Evolutionary conservation across 2,888 invertebrate species (phyloP), one percentile per base, ranked within the genome.

Genomic region (Dioctria rufipes): DNA sequence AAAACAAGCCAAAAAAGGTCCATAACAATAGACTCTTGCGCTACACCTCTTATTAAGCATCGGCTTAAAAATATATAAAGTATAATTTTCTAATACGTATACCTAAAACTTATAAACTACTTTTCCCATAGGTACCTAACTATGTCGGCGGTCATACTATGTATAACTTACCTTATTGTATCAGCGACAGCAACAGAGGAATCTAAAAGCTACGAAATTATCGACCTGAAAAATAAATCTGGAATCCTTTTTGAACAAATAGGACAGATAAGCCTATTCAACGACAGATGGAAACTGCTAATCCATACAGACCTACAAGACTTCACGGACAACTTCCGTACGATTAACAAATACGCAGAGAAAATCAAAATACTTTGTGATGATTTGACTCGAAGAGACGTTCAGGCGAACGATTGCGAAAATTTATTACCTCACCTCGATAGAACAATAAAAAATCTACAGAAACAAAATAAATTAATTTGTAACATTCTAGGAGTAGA

Each of bases 401-500:
- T 63, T 39, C 4, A 63, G 6, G 5, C 37, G n/a, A 13, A 63
- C 5, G 37, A 63, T 3, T 63, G 61, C n/a, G 8, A 13, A 4
- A 6, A 4, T 39, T 39, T 63, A 25, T 4, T 37, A 25, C 39
- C 61, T 63, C 3, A 63, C 5, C 5, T 63, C 4, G 11, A 37
- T 13, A 5, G 3, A 37, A 63, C 61, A 3, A 11, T 63, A 8
- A 39, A 5, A 39, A 37, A 6, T 25, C 5, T 63, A 37, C 5
- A 63, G 8, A 5, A 5, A 1, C 25, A 37, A 25, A 63, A 63
- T 37, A 63, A 13, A 13, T 11, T 63, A 5, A 63, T 63, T 8
- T 11, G 61, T 63, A 63, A 63, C n/a, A 63, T 63, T 8, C 11
- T 63, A 63, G 58, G 58, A 58, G 11, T 58, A 58, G n/a, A 25